These are phyloP conservation scores for Cydia splendana DNA, from an alignment of 1,140 invertebrate species.

Conservation along the genomic window DNA sequence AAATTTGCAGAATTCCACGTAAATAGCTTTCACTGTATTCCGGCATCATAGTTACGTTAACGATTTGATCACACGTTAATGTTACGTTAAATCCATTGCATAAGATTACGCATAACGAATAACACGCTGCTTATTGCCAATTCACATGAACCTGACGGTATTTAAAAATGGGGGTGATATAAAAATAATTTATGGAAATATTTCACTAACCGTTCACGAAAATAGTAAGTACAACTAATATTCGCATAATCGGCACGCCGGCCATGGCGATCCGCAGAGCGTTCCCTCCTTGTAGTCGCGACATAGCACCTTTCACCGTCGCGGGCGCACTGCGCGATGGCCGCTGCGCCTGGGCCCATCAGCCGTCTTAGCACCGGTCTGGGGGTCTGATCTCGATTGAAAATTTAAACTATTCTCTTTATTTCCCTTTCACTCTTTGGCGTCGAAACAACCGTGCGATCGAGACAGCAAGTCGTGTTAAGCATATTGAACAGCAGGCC, in stretches of 20 bases:
- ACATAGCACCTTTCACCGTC: slow-evolving; percentile 73
- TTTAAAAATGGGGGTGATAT: background rate
- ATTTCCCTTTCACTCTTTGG: slow-evolving; percentile 7
- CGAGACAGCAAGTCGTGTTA: background rate
- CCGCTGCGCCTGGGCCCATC: slow-evolving; percentile 35
- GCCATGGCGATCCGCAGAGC: slow-evolving; percentile 52
- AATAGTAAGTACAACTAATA: slow-evolving; percentile 68
- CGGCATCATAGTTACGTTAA: slow-evolving; percentile 64
- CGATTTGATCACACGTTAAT: slow-evolving; percentile 40
- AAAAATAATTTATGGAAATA: slow-evolving; percentile 34
- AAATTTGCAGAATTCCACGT: slow-evolving; percentile 35
- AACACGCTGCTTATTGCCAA: slow-evolving; percentile 34
- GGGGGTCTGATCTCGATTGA: background rate
- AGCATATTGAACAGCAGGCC: slow-evolving; percentile 25
- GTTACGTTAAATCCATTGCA: slow-evolving; percentile 59
- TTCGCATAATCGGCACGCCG: slow-evolving; percentile 50
- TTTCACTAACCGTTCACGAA: slow-evolving; percentile 66
- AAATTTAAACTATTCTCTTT: background rate
- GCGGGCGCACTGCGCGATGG: slow-evolving; percentile 61
- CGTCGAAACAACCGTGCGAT: background rate
- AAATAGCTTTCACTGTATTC: slow-evolving; percentile 67
- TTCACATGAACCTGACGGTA: slow-evolving; percentile 23
- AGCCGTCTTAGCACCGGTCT: slow-evolving; percentile 35
- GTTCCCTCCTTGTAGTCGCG: slow-evolving; percentile 51
- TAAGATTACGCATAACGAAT: slow-evolving; percentile 58